Percentiles rank a stretch among this genome's conserved stretches.
Conservation (phyloP, 2,797 vertebrate species). For the Enteromius anoplus region DNA sequence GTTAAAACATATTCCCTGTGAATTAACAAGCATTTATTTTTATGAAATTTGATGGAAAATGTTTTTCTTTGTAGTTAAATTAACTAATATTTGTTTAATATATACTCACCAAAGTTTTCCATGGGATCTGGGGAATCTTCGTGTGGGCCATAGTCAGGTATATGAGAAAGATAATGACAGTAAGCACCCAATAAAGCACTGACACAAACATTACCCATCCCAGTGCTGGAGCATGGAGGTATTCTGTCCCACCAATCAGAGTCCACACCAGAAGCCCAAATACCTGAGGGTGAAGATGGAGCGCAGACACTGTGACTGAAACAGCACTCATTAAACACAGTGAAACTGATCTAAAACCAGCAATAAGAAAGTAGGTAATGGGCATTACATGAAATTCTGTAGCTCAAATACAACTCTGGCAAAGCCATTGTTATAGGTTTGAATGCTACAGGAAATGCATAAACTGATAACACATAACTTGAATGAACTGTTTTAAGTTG, state of each 20-base stretch:
- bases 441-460: background rate
- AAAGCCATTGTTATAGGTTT: background rate
- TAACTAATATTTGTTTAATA: background rate
- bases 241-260: conserved; percentile 88
- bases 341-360: background rate
- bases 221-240: conserved; percentile 82
- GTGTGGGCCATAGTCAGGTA: conserved; percentile 85
- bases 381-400: background rate
- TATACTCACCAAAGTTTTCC: conserved; percentile 82
- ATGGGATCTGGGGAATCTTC: conserved; percentile 85
- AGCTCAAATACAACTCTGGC: background rate
- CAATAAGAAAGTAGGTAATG: background rate
- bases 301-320: background rate
- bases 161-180: conserved; percentile 85
- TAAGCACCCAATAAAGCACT: conserved; percentile 87
- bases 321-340: background rate
- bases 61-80: background rate
- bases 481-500: background rate
- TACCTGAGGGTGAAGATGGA: conserved; percentile 72
- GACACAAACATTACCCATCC: conserved; percentile 93
- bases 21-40: background rate
- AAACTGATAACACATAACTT: background rate
- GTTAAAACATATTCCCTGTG: conserved; percentile 85
- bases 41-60: background rate
- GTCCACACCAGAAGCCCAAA: conserved; percentile 91